Percentiles rank a stretch among this genome's conserved stretches.
Evolutionary conservation across 2,888 invertebrate species (phyloP).

Genomic region (Phyllotreta striolata): DNA sequence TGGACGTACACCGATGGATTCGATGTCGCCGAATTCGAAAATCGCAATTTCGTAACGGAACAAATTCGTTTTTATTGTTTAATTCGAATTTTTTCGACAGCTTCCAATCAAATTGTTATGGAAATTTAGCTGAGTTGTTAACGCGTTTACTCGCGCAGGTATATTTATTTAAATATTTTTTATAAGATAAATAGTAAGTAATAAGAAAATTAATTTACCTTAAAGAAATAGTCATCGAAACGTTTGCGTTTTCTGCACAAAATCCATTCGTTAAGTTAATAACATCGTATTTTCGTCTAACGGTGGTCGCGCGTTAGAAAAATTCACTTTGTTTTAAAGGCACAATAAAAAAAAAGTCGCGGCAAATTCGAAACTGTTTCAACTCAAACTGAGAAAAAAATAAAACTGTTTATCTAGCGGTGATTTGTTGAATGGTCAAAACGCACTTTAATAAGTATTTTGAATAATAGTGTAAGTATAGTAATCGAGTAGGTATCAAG

Average conservation of each 20-base stretch:
- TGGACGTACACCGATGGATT: too few species aligned
- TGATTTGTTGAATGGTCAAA: slow-evolving; percentile 8
- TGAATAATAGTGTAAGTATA: not conserved
- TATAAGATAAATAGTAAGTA: not conserved
- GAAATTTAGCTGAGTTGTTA: too few species aligned
- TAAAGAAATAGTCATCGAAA: slow-evolving; percentile 46
- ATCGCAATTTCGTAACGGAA: too few species aligned
- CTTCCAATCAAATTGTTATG: too few species aligned
- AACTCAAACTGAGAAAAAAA: not conserved
- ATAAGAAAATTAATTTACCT: slow-evolving; percentile 40
- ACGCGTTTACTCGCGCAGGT: too few species aligned
- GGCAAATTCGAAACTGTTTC: slow-evolving; percentile 48
- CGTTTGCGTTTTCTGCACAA: slow-evolving; percentile 43
- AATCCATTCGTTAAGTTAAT: slow-evolving; percentile 46
- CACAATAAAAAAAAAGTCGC: slow-evolving; percentile 46
- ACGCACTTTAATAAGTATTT: slow-evolving; percentile 37
- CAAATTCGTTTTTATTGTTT: too few species aligned
- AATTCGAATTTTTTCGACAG: too few species aligned
- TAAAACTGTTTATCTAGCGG: slow-evolving; percentile 47
- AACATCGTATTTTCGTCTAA: slow-evolving; percentile 39
- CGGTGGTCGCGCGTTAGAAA: slow-evolving; percentile 16
- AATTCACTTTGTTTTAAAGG: slow-evolving; percentile 47
- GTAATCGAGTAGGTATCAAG: slow-evolving; percentile 23
- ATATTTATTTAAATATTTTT: not conserved
- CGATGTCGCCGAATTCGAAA: too few species aligned